Evolutionary conservation across 2,113 vertebrate species (phyloP).

Genomic region (Smithornis capensis): DNA sequence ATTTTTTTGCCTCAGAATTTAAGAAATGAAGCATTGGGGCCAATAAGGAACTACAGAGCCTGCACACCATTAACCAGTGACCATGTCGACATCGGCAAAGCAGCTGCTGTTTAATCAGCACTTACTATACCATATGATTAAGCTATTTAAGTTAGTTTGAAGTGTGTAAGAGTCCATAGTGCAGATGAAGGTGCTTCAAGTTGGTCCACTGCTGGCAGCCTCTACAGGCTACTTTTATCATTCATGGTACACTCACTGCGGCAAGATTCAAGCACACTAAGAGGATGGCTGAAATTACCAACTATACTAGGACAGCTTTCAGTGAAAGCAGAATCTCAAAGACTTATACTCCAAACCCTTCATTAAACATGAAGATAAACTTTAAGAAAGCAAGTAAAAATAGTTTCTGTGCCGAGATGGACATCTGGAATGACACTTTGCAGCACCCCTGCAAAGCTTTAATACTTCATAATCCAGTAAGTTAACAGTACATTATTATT

Average conservation of each 20-base stretch:
- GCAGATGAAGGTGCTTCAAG: neutral
- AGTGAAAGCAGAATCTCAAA: neutral
- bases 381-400: neutral
- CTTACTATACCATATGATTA: neutral
- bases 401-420: neutral
- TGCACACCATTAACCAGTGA: neutral
- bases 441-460: neutral
- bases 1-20: neutral
- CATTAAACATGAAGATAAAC: neutral
- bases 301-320: neutral
- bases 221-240: neutral
- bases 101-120: neutral
- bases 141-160: neutral
- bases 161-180: neutral
- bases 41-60: neutral
- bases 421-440: accelerated
- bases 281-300: neutral
- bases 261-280: neutral
- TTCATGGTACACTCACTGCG: neutral
- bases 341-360: neutral
- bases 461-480: neutral
- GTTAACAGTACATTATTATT: neutral
- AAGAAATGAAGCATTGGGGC: neutral
- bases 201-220: neutral
- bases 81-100: neutral